These are phyloP conservation scores for Haemorhous mexicanus DNA, from an alignment of 2,113 vertebrate species.

Conservation along the genomic window DNA sequence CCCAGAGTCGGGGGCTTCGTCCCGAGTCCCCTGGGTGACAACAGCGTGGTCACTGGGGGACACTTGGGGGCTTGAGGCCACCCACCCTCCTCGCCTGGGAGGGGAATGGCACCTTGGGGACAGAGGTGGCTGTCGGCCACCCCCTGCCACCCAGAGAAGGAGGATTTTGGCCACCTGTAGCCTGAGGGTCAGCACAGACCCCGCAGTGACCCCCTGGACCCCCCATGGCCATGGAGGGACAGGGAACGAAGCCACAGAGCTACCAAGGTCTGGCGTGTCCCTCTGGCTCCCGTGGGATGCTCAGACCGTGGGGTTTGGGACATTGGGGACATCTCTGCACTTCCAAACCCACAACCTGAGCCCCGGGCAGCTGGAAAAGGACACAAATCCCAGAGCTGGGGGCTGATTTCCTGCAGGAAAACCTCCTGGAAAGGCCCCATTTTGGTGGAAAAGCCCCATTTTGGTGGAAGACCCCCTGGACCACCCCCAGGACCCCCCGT, in stretches of 20 bases:
- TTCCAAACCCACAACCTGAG: neutral
- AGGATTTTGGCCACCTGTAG: neutral
- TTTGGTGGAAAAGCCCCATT: neutral
- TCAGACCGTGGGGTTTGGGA: rapidly evolving
- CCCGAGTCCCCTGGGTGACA: neutral
- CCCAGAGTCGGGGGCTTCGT: rapidly evolving
- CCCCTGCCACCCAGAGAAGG: neutral
- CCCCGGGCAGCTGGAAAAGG: rapidly evolving
- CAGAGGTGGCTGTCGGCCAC: rapidly evolving
- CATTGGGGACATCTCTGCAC: rapidly evolving
- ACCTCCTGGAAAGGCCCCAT: neutral
- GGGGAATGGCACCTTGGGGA: neutral
- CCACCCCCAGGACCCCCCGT: neutral
- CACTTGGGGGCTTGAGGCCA: neutral
- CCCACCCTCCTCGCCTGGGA: rapidly evolving
- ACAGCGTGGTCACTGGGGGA: neutral
- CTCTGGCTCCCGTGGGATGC: rapidly evolving
- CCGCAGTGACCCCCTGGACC: rapidly evolving
- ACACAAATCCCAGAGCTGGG: rapidly evolving
- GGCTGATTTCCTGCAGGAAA: neutral
- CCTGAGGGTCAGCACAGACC: neutral
- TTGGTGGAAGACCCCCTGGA: neutral
- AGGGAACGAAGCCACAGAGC: rapidly evolving
- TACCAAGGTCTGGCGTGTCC: neutral
- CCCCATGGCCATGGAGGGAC: rapidly evolving